Evolutionary conservation across 2,797 vertebrate genomes (phyloP).

Genomic region (Muraenolepis orangiensis): DNA sequence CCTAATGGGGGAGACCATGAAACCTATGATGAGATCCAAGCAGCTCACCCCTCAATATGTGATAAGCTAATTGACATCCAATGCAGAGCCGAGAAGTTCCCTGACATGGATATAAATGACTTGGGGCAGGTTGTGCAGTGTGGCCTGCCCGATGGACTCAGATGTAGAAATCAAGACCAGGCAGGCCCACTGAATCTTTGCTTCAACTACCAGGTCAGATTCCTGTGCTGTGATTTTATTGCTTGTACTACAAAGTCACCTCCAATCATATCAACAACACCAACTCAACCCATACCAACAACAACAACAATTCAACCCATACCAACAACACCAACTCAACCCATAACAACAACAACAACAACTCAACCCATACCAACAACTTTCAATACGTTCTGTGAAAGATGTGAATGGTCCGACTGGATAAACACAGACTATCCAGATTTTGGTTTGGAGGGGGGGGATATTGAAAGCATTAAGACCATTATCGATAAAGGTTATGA

Average conservation of each 20-base stretch:
- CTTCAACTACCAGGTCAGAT: constrained; percentile 57
- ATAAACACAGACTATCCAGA: constrained; percentile 58
- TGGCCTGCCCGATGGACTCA: constrained; percentile 42
- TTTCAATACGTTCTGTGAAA: constrained; percentile 38
- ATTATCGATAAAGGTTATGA: constrained; percentile 43
- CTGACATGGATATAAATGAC: constrained; percentile 39
- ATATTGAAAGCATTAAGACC: constrained; percentile 56
- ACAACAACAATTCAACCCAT: too few relatives aligned
- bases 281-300: background rate
- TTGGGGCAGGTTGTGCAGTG: constrained; percentile 56
- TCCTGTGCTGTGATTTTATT: constrained; percentile 49
- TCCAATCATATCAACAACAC: background rate
- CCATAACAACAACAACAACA: too few relatives aligned
- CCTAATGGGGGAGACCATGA: constrained; percentile 12
- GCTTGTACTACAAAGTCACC: constrained; percentile 23
- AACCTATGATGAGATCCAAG: constrained; percentile 36
- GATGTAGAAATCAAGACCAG: constrained; percentile 57
- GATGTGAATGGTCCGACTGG: constrained; percentile 59
- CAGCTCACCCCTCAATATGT: constrained; percentile 51
- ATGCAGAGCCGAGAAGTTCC: constrained; percentile 59
- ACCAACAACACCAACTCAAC: too few relatives aligned
- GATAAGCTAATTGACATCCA: constrained; percentile 47
- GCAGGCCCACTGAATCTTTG: constrained; percentile 45
- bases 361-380: too few relatives aligned
- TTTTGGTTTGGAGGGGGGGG: constrained; percentile 44